These are phyloP conservation scores for Pristionchus maxplancki DNA, from an alignment of 2,888 invertebrate genomes.

Conservation along the genomic window DNA sequence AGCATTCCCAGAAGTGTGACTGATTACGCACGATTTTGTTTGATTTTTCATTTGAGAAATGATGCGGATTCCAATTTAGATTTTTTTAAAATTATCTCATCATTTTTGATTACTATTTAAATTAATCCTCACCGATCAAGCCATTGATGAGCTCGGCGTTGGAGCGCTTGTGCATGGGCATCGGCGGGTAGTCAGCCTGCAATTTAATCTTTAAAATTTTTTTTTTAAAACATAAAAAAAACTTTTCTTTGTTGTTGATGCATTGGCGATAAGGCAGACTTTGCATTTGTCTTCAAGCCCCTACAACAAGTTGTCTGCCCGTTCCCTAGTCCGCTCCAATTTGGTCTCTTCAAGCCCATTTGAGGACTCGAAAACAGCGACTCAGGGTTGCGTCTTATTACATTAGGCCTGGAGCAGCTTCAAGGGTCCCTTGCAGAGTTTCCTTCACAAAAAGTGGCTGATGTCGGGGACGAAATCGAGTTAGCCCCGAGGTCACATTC, in stretches of 20 bases:
- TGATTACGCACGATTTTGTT: neutral
- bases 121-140: conserved; percentile 62
- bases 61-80: too few relatives aligned
- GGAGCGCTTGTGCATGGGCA: conserved; percentile 65
- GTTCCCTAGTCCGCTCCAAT: neutral
- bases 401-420: neutral
- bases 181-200: conserved; percentile 58
- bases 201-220: neutral
- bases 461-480: neutral
- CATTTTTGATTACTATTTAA: too few relatives aligned
- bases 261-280: neutral
- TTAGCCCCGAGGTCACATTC: conserved; percentile 8
- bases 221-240: neutral
- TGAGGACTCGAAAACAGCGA: neutral
- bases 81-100: too few relatives aligned
- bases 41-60: neutral
- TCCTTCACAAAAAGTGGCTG: neutral
- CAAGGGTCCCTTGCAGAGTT: neutral
- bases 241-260: neutral
- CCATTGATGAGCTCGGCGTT: conserved; percentile 77
- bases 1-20: neutral
- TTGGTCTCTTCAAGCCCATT: neutral
- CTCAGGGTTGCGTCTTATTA: neutral
- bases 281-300: neutral
- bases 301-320: neutral